Percentiles rank a stretch among this genome's conserved stretches.
Conservation (phyloP, 2,888 invertebrate genomes). For the Nowickia ferox region DNA sequence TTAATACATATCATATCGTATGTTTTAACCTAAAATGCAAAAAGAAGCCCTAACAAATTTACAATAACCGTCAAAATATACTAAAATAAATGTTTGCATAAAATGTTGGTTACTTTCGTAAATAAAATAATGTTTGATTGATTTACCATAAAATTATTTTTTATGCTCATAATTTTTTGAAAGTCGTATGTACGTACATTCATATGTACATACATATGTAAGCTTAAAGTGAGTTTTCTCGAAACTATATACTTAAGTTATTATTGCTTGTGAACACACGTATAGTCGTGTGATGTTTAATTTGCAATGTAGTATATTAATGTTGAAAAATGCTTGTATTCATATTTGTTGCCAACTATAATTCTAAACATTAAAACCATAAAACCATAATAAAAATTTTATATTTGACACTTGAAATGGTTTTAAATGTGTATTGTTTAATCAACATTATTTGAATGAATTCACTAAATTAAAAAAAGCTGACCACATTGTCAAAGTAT, state of each 20-base stretch:
- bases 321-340: neutral
- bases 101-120: too few relatives aligned
- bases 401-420: constrained; percentile 9
- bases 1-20: too few relatives aligned
- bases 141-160: too few relatives aligned
- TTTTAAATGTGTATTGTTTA: neutral
- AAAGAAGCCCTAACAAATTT: too few relatives aligned
- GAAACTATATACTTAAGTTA: too few relatives aligned
- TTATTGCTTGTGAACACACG: too few relatives aligned
- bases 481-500: neutral
- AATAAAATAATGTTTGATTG: too few relatives aligned
- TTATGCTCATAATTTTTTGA: too few relatives aligned
- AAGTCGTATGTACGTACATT: neutral
- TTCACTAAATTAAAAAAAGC: neutral
- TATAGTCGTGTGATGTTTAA: constrained; percentile 3
- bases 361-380: neutral
- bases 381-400: neutral
- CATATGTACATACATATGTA: neutral
- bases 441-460: constrained; percentile 1
- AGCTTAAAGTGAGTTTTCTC: too few relatives aligned
- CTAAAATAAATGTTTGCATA: too few relatives aligned
- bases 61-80: too few relatives aligned
- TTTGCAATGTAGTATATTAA: constrained; percentile 5
- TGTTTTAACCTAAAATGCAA: too few relatives aligned
- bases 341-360: constrained; percentile 11